A percentile compares a stretch with the other conserved stretches of the same genome.
Conservation (phyloP, 2,888 invertebrate genomes). For the Branchellion lobata region DNA sequence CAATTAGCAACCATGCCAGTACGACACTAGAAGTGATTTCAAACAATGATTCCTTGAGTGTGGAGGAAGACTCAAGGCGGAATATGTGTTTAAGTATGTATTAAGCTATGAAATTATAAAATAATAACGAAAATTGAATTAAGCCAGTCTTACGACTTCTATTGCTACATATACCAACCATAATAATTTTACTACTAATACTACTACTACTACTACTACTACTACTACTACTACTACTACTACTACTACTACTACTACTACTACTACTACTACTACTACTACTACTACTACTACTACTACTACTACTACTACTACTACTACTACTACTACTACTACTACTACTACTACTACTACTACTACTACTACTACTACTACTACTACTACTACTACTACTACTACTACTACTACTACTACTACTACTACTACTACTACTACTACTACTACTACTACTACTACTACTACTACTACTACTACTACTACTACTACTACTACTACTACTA, state of each 20-base stretch:
- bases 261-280: slow-evolving; percentile 44
- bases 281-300: slow-evolving; percentile 44
- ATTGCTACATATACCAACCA: too few relatives aligned
- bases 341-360: slow-evolving; percentile 47
- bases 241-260: slow-evolving; percentile 44
- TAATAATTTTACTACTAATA: too few relatives aligned
- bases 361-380: slow-evolving; percentile 48
- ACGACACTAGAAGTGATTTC: too few relatives aligned
- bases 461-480: slow-evolving; percentile 27
- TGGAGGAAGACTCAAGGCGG: too few relatives aligned
- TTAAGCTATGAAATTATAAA: too few relatives aligned
- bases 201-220: too few relatives aligned
- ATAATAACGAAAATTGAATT: too few relatives aligned
- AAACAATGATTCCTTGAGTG: too few relatives aligned
- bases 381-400: slow-evolving; percentile 50
- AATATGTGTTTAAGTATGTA: too few relatives aligned
- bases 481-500: slow-evolving; percentile 36
- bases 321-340: slow-evolving; percentile 42
- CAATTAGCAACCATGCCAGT: too few relatives aligned
- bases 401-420: slow-evolving; percentile 49
- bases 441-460: slow-evolving; percentile 14
- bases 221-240: slow-evolving; percentile 44
- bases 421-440: slow-evolving; percentile 48
- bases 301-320: slow-evolving; percentile 44
- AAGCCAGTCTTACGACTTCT: too few relatives aligned